These are phyloP conservation scores for Limanda limanda DNA, from an alignment of 2,113 vertebrate genomes.

Conservation along the genomic window DNA sequence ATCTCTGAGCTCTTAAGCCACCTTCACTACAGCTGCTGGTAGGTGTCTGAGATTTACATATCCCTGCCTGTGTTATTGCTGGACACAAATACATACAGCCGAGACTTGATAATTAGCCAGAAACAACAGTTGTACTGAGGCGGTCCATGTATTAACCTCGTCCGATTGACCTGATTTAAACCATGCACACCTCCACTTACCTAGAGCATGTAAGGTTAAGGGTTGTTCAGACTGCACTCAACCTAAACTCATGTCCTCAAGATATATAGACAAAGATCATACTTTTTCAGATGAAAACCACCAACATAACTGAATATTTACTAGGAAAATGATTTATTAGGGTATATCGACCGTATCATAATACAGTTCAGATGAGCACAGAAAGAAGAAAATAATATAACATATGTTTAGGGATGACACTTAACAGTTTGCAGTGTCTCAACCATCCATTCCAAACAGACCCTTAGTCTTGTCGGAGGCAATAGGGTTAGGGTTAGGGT, in stretches of 20 bases:
- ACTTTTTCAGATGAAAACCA: no score
- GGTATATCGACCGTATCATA: no score
- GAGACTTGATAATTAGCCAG: constrained; percentile 10
- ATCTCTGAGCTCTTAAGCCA: constrained; percentile 1
- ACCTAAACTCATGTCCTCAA: not conserved
- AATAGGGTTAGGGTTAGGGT: no score
- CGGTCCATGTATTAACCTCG: constrained; percentile 4
- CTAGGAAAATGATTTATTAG: no score
- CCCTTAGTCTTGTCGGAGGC: no score
- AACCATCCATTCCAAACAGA: no score
- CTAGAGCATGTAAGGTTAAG: not conserved
- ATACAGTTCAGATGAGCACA: no score
- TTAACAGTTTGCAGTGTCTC: no score
- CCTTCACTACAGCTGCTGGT: constrained; percentile 22
- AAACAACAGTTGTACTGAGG: constrained; percentile 13
- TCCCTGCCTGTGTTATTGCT: constrained; percentile 16
- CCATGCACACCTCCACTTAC: fast-evolving
- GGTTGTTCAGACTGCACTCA: not conserved
- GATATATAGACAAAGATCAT: not conserved
- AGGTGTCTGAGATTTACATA: constrained; percentile 22
- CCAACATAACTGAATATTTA: no score
- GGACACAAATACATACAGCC: constrained; percentile 32
- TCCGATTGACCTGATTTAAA: constrained; percentile 4
- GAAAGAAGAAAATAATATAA: no score
- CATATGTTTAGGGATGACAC: no score